These are phyloP conservation scores for Parazoanthus swiftii DNA, from an alignment of 92 coral and sea anemone genomes.

Conservation along the genomic window DNA sequence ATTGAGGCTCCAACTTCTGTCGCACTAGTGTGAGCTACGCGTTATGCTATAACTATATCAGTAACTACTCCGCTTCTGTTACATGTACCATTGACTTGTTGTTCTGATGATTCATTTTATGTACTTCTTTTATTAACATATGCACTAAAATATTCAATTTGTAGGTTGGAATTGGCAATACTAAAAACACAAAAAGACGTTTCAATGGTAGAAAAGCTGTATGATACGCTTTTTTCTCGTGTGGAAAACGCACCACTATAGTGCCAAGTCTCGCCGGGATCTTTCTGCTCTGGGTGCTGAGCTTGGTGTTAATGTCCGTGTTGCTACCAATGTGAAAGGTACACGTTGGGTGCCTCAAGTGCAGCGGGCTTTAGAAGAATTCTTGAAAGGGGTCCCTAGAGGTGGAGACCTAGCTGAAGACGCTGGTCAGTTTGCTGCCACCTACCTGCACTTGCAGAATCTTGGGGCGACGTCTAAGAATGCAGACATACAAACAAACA, in stretches of 20 bases:
- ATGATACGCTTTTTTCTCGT: slow-evolving; percentile 34
- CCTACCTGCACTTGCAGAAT: too few species aligned
- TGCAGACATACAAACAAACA: too few species aligned
- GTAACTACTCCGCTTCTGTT: not conserved
- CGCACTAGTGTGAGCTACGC: too few species aligned
- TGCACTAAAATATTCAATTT: slow-evolving; percentile 17
- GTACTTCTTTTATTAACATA: slow-evolving; percentile 19
- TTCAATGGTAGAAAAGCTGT: slow-evolving; percentile 40
- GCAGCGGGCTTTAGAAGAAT: too few species aligned
- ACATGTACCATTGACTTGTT: slow-evolving; percentile 4
- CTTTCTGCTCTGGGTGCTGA: slow-evolving; percentile 36
- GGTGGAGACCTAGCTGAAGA: slow-evolving; percentile 20
- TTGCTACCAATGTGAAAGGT: slow-evolving; percentile 37
- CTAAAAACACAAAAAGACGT: slow-evolving; percentile 36
- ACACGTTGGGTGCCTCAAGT: slow-evolving; percentile 3
- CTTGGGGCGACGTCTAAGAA: too few species aligned
- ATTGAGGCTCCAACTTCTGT: too few species aligned
- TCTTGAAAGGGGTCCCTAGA: slow-evolving; percentile 21
- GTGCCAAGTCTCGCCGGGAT: slow-evolving; percentile 49
- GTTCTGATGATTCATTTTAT: slow-evolving; percentile 12
- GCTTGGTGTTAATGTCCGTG: slow-evolving; percentile 30
- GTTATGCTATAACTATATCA: not conserved
- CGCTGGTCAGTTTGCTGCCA: too few species aligned
- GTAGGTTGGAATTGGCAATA: slow-evolving; percentile 41
- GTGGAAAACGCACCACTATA: slow-evolving; percentile 50